phyloP scores from a whole-genome alignment of 2,888 invertebrate species.

The Dryomyza anilis region DNA sequence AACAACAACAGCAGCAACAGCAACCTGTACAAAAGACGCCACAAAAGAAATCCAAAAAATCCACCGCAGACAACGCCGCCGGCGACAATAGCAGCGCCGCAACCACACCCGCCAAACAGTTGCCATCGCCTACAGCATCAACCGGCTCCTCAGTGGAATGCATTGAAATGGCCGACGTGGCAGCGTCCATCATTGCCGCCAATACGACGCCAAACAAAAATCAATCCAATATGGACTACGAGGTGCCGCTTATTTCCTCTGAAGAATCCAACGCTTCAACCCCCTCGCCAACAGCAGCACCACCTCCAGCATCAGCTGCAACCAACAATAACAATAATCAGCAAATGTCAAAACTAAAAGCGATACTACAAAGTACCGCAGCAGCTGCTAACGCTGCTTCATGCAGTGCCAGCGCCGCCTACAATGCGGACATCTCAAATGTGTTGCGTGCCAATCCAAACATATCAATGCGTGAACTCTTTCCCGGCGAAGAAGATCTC shows the following conservation, averaged over 20 bases:
- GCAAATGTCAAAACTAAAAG: constrained; percentile 57
- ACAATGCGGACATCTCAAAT: constrained; percentile 53
- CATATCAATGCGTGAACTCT: constrained; percentile 80
- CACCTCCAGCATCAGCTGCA: constrained; percentile 26
- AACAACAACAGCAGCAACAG: constrained; percentile 44
- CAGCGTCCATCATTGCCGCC: not conserved
- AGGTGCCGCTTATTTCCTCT: constrained; percentile 49
- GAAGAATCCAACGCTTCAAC: constrained; percentile 46
- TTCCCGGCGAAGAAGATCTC: constrained; percentile 84
- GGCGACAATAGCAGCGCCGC: not conserved
- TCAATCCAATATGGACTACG: no score
- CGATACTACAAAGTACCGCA: constrained; percentile 51
- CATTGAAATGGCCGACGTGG: constrained; percentile 28
- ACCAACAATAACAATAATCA: constrained; percentile 33
- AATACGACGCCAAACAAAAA: no score
- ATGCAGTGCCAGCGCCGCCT: no score
- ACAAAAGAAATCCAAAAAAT: constrained; percentile 38
- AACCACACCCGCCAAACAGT: constrained; percentile 19
- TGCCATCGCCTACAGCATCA: constrained; percentile 39
- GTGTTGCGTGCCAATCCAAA: constrained; percentile 69
- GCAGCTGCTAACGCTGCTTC: constrained; percentile 17
- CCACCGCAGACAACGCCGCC: not conserved
- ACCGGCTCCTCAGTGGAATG: constrained; percentile 41
- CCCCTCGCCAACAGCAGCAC: constrained; percentile 40
- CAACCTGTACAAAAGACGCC: constrained; percentile 51